Conservation (phyloP, 1,140 invertebrate genomes). For the Neodiprion fabricii region DNA sequence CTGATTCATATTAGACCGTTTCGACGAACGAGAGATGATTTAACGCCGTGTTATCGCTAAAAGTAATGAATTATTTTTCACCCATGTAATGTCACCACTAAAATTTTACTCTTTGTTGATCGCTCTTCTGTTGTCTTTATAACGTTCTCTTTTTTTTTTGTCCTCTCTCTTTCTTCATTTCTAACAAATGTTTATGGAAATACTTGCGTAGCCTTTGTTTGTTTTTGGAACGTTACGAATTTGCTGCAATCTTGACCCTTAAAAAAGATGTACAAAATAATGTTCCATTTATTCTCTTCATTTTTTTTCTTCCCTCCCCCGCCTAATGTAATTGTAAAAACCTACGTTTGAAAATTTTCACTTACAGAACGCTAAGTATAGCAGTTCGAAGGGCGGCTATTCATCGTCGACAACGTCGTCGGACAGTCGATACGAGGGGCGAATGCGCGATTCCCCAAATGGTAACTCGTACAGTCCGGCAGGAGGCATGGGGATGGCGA, state of each 20-base stretch:
- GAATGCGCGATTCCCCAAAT: constrained; percentile 76
- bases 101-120: not conserved
- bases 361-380: constrained; percentile 77
- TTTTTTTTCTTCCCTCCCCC: not conserved
- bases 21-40: not conserved
- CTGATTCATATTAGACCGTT: no score
- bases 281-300: no score
- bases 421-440: constrained; percentile 65
- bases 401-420: constrained; percentile 60
- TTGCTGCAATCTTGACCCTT: no score
- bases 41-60: not conserved
- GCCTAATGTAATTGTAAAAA: not conserved
- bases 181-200: no score
- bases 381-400: constrained; percentile 73
- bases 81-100: not conserved
- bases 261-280: no score
- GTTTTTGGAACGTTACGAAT: no score
- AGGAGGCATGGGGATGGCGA: constrained; percentile 63
- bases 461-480: constrained; percentile 77
- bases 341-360: constrained; percentile 1
- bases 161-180: no score
- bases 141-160: no score
- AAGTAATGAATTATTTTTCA: not conserved
- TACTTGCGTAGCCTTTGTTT: no score
- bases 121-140: not conserved